Evolutionary conservation across 1,140 invertebrate genomes (phyloP).

Genomic region (Papilio xuthus): DNA sequence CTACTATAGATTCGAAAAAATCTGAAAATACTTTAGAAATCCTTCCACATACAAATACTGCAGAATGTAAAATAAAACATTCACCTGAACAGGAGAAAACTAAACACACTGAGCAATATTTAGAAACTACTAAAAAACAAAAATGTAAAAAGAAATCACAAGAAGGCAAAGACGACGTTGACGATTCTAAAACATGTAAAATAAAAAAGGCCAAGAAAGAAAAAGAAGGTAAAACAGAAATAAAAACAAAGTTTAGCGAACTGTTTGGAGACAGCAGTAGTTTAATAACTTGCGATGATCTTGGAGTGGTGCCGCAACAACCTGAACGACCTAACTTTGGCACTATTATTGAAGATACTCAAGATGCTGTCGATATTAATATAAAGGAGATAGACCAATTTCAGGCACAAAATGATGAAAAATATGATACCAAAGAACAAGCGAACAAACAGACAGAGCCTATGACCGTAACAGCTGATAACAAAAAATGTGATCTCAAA

Average conservation of each 20-base stretch:
- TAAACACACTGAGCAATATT: conserved; percentile 24
- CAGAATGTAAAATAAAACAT: conserved; percentile 9
- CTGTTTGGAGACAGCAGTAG: conserved; percentile 73
- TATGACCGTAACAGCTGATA: background rate
- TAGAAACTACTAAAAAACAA: conserved; percentile 41
- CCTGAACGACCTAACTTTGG: conserved; percentile 47
- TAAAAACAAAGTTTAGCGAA: conserved; percentile 64
- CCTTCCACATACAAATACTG: background rate
- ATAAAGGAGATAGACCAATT: conserved; percentile 43
- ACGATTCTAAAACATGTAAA: conserved; percentile 38
- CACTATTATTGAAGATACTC: conserved; percentile 65
- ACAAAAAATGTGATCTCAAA: conserved; percentile 25
- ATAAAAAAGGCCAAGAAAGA: conserved; percentile 44
- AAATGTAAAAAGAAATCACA: conserved; percentile 46
- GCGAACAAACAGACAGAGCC: background rate
- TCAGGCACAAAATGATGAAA: conserved; percentile 16
- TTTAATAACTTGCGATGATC: conserved; percentile 72
- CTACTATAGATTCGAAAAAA: conserved; percentile 12
- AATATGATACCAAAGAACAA: conserved; percentile 18
- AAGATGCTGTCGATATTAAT: conserved; percentile 62
- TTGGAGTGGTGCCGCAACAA: conserved; percentile 51
- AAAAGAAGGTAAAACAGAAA: conserved; percentile 43
- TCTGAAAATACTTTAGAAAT: background rate
- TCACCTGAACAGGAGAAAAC: conserved; percentile 2
- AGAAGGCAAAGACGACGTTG: conserved; percentile 14